These are phyloP conservation scores for Bradynema listronoti DNA, from an alignment of 1,140 invertebrate species.

Conservation along the genomic window DNA sequence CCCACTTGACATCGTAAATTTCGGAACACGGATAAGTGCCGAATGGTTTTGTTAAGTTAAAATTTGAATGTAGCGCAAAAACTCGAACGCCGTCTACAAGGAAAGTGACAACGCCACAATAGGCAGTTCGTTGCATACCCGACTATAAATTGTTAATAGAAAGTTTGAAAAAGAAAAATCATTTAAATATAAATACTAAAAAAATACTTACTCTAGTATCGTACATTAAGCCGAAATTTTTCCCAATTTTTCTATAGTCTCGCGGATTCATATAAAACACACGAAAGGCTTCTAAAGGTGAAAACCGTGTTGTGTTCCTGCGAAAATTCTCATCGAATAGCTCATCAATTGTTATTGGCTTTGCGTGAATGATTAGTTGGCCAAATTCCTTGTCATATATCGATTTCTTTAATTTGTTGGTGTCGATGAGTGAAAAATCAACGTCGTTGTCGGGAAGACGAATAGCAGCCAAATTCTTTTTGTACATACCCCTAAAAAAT, in stretches of 20 bases:
- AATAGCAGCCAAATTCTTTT: constrained; percentile 45
- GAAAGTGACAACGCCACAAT: constrained; percentile 47
- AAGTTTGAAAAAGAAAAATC: not conserved
- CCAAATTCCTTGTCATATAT: constrained; percentile 26
- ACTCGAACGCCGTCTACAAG: constrained; percentile 33
- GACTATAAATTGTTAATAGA: constrained; percentile 19
- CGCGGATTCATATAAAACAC: constrained; percentile 43
- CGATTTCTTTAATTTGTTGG: constrained; percentile 31
- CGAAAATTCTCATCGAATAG: constrained; percentile 8
- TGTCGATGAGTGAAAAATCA: constrained; percentile 47
- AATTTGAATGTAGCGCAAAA: constrained; percentile 35
- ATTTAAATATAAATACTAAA: constrained; percentile 1
- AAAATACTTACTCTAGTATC: constrained; percentile 39
- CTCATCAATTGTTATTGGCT: constrained; percentile 15
- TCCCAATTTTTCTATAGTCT: constrained; percentile 43
- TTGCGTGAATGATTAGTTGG: constrained; percentile 19
- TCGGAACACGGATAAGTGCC: not conserved
- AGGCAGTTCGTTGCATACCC: constrained; percentile 50
- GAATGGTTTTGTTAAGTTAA: constrained; percentile 27
- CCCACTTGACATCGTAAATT: constrained; percentile 46
- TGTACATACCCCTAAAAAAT: constrained; percentile 49
- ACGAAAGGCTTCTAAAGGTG: constrained; percentile 24
- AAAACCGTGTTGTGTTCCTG: not conserved
- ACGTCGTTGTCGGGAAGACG: constrained; percentile 41
- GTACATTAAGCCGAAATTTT: constrained; percentile 47